Conservation (phyloP, 2,797 vertebrate genomes). For the Sarcoramphus papa region DNA sequence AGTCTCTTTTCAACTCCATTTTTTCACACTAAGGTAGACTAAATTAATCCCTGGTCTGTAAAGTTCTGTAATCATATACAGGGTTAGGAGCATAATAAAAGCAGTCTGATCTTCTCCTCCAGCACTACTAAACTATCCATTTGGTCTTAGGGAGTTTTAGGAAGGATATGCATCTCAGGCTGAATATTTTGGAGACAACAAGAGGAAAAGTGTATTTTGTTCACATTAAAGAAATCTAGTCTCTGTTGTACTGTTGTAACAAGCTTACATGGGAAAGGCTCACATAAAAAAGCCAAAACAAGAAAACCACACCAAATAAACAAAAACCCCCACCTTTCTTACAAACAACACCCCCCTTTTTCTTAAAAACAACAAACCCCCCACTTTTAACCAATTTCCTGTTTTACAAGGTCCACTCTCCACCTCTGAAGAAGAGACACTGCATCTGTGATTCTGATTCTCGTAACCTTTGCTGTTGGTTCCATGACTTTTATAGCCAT, state of each 20-base stretch:
- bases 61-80: background rate
- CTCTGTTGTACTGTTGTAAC: background rate
- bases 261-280: background rate
- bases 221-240: background rate
- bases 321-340: background rate
- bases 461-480: background rate
- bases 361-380: background rate
- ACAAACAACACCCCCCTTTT: background rate
- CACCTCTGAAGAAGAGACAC: background rate
- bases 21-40: background rate
- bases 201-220: background rate
- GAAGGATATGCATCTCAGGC: background rate
- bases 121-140: background rate
- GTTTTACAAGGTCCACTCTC: background rate
- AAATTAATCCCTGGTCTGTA: background rate
- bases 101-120: background rate
- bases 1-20: background rate
- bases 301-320: background rate
- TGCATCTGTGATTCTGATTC: background rate
- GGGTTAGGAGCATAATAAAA: background rate
- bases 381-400: background rate
- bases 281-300: background rate
- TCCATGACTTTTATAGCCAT: background rate
- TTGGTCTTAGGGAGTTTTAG: background rate
- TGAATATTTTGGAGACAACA: background rate